A percentile compares a stretch with the other conserved stretches of the same genome.
These are phyloP conservation scores for Fissipunctia ypsillon DNA, from an alignment of 2,888 invertebrate species.

Conservation along the genomic window DNA sequence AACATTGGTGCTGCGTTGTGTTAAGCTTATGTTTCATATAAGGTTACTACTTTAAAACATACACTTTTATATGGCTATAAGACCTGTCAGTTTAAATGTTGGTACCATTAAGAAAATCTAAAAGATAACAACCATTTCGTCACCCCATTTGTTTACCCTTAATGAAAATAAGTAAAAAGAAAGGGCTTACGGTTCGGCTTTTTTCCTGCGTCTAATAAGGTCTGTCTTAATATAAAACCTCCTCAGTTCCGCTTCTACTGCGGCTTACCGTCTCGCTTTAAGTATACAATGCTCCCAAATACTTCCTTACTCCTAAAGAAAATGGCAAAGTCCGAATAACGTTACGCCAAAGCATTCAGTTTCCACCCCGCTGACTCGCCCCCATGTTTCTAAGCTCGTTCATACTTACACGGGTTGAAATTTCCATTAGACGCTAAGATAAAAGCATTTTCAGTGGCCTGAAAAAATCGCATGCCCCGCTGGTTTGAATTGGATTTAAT, in stretches of 20 bases:
- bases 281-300: slow-evolving; percentile 47
- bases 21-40: slow-evolving; percentile 6
- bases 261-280: slow-evolving; percentile 31
- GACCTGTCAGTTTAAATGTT: background rate
- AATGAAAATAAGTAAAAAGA: slow-evolving; percentile 39
- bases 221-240: slow-evolving; percentile 22
- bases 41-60: background rate
- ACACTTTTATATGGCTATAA: background rate
- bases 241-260: slow-evolving; percentile 21
- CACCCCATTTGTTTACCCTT: slow-evolving; percentile 22
- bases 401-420: slow-evolving; percentile 51
- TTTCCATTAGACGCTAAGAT: slow-evolving; percentile 62
- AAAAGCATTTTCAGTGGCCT: slow-evolving; percentile 61
- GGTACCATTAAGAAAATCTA: background rate
- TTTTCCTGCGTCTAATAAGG: slow-evolving; percentile 27
- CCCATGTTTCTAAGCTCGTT: slow-evolving; percentile 56
- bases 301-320: slow-evolving; percentile 46
- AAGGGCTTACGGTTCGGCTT: background rate
- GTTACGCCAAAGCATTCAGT: slow-evolving; percentile 45
- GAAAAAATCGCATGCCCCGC: slow-evolving; percentile 50
- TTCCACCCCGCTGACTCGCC: slow-evolving; percentile 51
- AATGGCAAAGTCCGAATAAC: slow-evolving; percentile 56
- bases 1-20: slow-evolving; percentile 4
- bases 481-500: slow-evolving; percentile 45
- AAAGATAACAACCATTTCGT: slow-evolving; percentile 4